Percentiles rank a stretch among this genome's conserved stretches.
Conservation (phyloP, 1,140 invertebrate species). For the Pogonognathellus flavescens region DNA sequence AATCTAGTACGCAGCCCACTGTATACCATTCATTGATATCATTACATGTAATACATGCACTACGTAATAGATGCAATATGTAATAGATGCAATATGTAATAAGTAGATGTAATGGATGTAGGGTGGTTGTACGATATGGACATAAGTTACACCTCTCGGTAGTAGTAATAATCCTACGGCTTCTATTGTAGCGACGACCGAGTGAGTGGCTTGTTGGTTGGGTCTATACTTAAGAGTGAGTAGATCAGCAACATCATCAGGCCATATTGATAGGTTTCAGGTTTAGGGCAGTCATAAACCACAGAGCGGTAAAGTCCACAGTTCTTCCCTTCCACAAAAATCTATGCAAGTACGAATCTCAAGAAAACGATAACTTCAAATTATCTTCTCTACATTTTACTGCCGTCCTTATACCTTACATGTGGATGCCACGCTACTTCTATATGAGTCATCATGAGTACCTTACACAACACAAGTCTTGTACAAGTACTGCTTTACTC, state of each 20-base stretch:
- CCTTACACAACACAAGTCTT: no score
- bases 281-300: constrained; percentile 36
- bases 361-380: no score
- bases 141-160: constrained; percentile 29
- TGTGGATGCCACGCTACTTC: no score
- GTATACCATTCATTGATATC: background rate
- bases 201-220: background rate
- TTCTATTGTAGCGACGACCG: constrained; percentile 6
- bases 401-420: no score
- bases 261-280: constrained; percentile 29
- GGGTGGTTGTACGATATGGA: background rate
- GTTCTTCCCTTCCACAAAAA: background rate
- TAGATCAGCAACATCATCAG: constrained; percentile 26
- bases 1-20: background rate
- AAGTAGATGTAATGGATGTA: no score
- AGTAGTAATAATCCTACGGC: constrained; percentile 19
- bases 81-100: no score
- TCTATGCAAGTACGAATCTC: no score
- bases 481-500: no score
- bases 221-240: background rate
- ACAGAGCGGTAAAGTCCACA: constrained; percentile 19
- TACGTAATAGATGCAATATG: no score
- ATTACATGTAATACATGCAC: no score
- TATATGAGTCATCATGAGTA: no score
- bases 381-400: no score